Base-by-base conservation (phyloP, 2,888 invertebrate species). In the Aphrophora alni region DNA sequence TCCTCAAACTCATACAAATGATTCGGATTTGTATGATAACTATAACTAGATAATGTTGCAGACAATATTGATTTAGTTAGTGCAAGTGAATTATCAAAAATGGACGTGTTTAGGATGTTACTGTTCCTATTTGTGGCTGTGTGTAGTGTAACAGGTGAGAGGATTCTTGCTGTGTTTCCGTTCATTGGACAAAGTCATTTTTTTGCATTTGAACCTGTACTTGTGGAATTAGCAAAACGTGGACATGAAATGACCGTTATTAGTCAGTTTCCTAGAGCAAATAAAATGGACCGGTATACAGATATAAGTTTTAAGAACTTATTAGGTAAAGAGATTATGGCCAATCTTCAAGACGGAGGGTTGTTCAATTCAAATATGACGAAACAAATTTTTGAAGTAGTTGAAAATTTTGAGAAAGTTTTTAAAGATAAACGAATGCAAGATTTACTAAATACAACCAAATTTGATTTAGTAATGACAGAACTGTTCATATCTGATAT, bases 131-230 rank as follows among this genome's bases (percentile, higher is more conserved):
- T 10, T 7, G 33, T 33, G 10, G 10, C 33, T 33, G 8, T 44
- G 8, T 10, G 44, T 14, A 14, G 8, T 14, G 44, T 2, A 5
- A 14, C 8, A 14, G 17, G 44, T 44, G 17, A 44, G 17, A 7
- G 44, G 44, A 92, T 94, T 84, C 88, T 94, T 33, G 93, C 91
- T 21, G 87, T 93, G 80, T 93, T 93, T 86, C 92, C 92, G 0
- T 92, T 93, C 84, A 89, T 90, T 7, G 93, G 93, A 1, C 92
- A 91, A 84, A 94, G 94, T 81, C 95, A 95, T 87, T 93, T 93
- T 84, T 89, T 91, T 33, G 92, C 93, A 24, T 93, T 92, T 85
- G 89, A 90, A 85, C 90, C 91, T 0, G 89, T 93, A 77, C 86
- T 94, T 70, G 89, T 89, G 69, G 92, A 91, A 84, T 86, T 95